Conservation (phyloP, 2,888 invertebrate species). For the Yponomeuta evonymella region DNA sequence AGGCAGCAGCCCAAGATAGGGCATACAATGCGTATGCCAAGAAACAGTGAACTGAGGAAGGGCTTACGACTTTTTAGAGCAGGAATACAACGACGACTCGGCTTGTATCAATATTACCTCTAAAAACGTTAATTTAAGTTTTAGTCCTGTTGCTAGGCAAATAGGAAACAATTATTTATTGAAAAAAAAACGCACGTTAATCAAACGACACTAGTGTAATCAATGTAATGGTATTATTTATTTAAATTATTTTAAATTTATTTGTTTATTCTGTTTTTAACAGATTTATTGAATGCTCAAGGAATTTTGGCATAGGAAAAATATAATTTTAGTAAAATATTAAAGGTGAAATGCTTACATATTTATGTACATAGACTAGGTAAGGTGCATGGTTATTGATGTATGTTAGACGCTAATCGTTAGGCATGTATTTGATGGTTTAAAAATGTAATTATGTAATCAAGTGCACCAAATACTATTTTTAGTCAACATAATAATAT, state of each 20-base stretch:
- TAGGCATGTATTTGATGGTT: constrained; percentile 23
- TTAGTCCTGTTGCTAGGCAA: constrained; percentile 40
- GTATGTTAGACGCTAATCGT: constrained; percentile 23
- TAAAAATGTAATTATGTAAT: constrained; percentile 25
- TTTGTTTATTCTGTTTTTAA: constrained; percentile 22
- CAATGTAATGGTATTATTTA: constrained; percentile 22
- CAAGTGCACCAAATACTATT: constrained; percentile 26
- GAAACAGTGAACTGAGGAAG: constrained; percentile 43
- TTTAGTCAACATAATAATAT: constrained; percentile 21
- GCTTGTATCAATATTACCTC: constrained; percentile 29
- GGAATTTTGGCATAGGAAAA: constrained; percentile 11
- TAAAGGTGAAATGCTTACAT: constrained; percentile 21
- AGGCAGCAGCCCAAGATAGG: constrained; percentile 78
- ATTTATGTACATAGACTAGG: constrained; percentile 36
- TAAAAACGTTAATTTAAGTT: constrained; percentile 30
- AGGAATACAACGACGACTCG: constrained; percentile 48
- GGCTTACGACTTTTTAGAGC: constrained; percentile 58
- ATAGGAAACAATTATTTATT: constrained; percentile 30
- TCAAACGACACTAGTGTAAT: constrained; percentile 35
- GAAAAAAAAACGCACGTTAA: constrained; percentile 25
- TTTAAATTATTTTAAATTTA: constrained; percentile 20
- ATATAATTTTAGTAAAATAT: constrained; percentile 19
- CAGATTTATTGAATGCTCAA: constrained; percentile 24
- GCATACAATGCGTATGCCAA: constrained; percentile 76
- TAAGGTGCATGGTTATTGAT: constrained; percentile 29